Evolutionary conservation across 1,140 invertebrate genomes (phyloP), one percentile per base, ranked within the genome.

Genomic region (Lordiphosa collinella): DNA sequence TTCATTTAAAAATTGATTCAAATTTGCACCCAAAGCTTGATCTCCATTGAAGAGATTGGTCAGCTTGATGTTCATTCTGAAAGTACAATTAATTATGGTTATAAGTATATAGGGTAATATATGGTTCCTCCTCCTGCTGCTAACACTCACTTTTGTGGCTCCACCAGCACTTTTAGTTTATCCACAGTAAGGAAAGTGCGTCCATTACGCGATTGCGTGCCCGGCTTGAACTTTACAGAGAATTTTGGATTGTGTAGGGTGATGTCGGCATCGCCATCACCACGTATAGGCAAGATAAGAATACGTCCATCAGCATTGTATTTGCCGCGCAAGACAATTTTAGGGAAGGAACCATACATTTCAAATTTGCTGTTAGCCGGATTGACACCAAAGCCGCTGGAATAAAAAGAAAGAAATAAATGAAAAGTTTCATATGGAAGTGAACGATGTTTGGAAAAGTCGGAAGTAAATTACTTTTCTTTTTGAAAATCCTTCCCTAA

Each of bases 11-110:
- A 93, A 93, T 9, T 90, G 69, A 78, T 93, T 93, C 87, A 92
- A 91, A 1, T 91, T 90, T 12, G 89, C 82, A 89, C 92, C 92
- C 22, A 95, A 78, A 14, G 92, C 91, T 41, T 90, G 86, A 61
- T 95, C 92, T 1, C 93, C 93, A 61, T 93, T 92, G 69, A 94
- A 94, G 1, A 94, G 88, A 88, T 94, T 93, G 1, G 92, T 91
- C 14, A 95, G 86, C 52, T 92, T 88, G 32, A 94, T 90, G 10
- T 89, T 90, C 4, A 93, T 93, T 46, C 91, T 87, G 5, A 5
- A 92, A 89, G 3, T 18, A 14, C 12, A 3, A 5, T 14, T 35
- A 16, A 16, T 5, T n/a, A 13, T 58, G 12, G 31, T 5, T 0
- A 8, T 55, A 3, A 12, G n/a, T 1, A 50, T 25, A 3, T 10